Base-by-base conservation (phyloP, 2,888 invertebrate species). In the Ephialtes manifestator region DNA sequence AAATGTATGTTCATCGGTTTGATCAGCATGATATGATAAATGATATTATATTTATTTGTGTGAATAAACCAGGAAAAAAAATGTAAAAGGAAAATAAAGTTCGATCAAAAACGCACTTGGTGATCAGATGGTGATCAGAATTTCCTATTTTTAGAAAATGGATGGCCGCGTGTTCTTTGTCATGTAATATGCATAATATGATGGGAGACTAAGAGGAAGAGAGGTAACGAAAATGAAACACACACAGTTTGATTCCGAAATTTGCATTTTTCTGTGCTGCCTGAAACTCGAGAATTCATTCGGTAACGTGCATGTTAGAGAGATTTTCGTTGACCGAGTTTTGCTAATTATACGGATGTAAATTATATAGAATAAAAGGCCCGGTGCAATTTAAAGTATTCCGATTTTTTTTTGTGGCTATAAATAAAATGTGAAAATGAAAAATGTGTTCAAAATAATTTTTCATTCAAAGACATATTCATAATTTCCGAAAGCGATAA, bases 131-230 rank as follows among this genome's bases (percentile, higher is more conserved):
- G 39, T 39, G 10, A 39, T 39, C 39, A 10, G 2, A 39, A 39
- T 39, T 39, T 39, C 10, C 8, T 10, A 39, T 39, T n/a, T n/a
- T n/a, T n/a, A n/a, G n/a, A n/a, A n/a, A n/a, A n/a, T n/a, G n/a
- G n/a, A n/a, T 46, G 58, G 67, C 20, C 63, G 67, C 20, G 48
- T 39, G 48, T 65, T 46, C 74, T 48, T 63, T 76, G 63, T 76
- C 71, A 67, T 84, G 75, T 71, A 71, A 80, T 79, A 76, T 76
- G 83, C 80, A 84, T 84, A 74, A 60, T 63, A 74, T 81, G 75
- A 63, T 76, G 70, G 55, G 55, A 55, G 53, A 46, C 20, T 39
- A 35, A 39, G 18, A 48, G 67, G 53, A 20, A 20, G 67, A n/a
- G 51, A 75, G 10, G 20, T 8, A 39, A 20, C 48, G 28, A 4